A percentile compares a stretch with the other conserved stretches of the same genome.
Evolutionary conservation across 1,140 invertebrate species (phyloP).

Genomic region (Mizuhopecten yessoensis): DNA sequence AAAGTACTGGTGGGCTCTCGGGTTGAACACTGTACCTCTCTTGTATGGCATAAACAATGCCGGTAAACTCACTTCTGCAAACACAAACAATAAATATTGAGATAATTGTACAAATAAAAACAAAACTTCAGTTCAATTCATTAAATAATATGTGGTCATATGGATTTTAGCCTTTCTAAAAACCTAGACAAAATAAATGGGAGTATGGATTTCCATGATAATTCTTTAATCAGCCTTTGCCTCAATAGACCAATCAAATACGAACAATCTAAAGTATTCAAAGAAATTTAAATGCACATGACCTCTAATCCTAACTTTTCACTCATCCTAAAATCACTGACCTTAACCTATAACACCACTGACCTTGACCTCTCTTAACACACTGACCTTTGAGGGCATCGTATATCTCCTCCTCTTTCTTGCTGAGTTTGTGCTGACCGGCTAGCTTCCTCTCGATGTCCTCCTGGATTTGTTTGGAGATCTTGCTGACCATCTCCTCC

Average conservation of each 20-base stretch:
- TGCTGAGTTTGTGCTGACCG: slow-evolving; percentile 76
- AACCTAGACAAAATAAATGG: no score
- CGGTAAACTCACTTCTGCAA: slow-evolving; percentile 81
- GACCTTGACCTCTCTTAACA: neutral
- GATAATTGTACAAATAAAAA: no score
- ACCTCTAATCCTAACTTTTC: no score
- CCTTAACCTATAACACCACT: neutral
- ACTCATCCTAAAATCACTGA: no score
- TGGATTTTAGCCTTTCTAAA: no score
- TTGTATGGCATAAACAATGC: slow-evolving; percentile 81
- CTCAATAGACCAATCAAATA: no score
- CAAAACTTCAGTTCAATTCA: no score
- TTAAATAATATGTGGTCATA: no score
- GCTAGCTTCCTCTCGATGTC: slow-evolving; percentile 78
- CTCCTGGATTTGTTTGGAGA: slow-evolving; percentile 70
- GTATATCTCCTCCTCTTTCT: slow-evolving; percentile 71
- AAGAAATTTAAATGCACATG: no score
- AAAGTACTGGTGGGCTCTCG: slow-evolving; percentile 81
- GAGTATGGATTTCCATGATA: no score
- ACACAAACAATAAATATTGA: neutral
- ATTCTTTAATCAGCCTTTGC: no score
- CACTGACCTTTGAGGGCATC: slow-evolving; percentile 76
- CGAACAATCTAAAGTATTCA: no score
- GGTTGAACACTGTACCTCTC: slow-evolving; percentile 78
- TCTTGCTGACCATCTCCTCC: slow-evolving; percentile 72